A percentile compares a stretch with the other conserved stretches of the same genome.
Conservation (phyloP, 2,113 vertebrate species). For the Alaudala cheleensis region DNA sequence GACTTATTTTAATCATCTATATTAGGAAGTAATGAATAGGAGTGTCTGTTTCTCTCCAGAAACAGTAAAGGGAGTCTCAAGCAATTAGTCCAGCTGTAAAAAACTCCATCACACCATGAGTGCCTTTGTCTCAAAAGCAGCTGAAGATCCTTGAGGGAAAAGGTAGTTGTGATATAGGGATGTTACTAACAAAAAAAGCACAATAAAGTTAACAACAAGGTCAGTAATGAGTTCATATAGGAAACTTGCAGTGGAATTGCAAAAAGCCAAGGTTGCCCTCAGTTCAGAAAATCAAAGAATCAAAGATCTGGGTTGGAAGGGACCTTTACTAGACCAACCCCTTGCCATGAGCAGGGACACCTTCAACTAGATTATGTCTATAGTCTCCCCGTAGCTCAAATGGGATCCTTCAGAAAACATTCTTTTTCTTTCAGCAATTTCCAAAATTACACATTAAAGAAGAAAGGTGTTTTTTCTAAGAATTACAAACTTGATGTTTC, state of each 20-base stretch:
- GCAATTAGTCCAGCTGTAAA: not conserved
- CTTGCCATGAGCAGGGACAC: not conserved
- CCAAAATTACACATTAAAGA: not conserved
- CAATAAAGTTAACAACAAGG: not conserved
- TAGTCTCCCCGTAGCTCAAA: not conserved
- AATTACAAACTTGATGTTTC: accelerated
- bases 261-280: not conserved
- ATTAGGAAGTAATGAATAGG: not conserved
- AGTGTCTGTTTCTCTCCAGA: not conserved
- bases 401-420: not conserved
- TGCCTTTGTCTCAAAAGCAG: not conserved
- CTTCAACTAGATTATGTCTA: not conserved
- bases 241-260: not conserved
- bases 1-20: not conserved
- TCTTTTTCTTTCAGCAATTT: not conserved
- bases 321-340: not conserved
- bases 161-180: not conserved
- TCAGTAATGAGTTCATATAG: not conserved
- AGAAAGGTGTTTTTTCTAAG: not conserved
- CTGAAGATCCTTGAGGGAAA: not conserved
- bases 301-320: not conserved
- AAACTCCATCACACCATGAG: not conserved
- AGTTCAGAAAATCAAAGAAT: not conserved
- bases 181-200: accelerated
- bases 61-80: not conserved